A percentile compares a stretch with the other conserved stretches of the same genome.
Conservation (phyloP, 2,113 vertebrate species). For the Ceuthmochares aereus region DNA sequence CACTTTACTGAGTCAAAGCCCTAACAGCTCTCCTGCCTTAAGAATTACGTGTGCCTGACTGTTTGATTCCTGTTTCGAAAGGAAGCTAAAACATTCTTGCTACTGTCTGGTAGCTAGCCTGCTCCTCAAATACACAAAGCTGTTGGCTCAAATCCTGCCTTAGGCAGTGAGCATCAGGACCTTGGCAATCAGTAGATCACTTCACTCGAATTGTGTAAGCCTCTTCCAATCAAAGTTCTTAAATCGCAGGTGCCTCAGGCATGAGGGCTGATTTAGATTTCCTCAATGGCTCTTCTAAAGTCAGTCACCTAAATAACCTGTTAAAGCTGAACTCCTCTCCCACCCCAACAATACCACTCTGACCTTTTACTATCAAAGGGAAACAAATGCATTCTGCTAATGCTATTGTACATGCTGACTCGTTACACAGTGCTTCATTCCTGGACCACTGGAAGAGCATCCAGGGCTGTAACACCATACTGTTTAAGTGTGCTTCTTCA, state of each 20-base stretch:
- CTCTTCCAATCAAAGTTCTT: not conserved
- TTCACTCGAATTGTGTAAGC: not conserved
- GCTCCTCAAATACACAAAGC: not conserved
- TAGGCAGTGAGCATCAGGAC: not conserved
- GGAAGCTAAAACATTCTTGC: not conserved
- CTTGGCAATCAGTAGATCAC: not conserved
- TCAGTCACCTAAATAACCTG: not conserved
- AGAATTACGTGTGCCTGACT: accelerated
- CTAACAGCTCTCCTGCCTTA: not conserved
- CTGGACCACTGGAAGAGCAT: not conserved
- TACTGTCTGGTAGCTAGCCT: not conserved
- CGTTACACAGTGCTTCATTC: not conserved
- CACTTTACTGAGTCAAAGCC: not conserved
- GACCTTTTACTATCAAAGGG: not conserved
- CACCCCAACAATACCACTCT: not conserved
- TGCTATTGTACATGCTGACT: not conserved
- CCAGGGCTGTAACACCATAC: not conserved
- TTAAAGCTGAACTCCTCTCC: not conserved
- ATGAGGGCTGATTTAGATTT: not conserved
- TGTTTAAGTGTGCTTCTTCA: not conserved
- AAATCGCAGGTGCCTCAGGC: not conserved
- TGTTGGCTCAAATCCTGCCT: not conserved
- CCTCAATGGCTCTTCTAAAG: not conserved
- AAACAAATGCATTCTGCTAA: not conserved
- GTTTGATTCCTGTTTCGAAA: not conserved